Conservation (phyloP, 2,888 invertebrate species). For the Drosophila dives region DNA sequence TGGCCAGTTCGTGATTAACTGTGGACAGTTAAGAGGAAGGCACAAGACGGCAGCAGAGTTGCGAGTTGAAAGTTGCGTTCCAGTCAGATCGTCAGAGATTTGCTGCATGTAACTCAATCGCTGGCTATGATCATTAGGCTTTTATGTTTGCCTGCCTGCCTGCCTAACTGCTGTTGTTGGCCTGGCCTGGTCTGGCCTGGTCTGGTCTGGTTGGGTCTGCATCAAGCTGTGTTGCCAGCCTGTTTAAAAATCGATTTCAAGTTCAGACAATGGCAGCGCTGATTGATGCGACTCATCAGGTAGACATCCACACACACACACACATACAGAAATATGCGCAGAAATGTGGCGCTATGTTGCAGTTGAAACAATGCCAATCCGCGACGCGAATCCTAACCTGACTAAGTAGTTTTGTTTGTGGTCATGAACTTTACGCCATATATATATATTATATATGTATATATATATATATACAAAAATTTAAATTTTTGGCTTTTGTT, state of each 20-base stretch:
- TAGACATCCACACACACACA: constrained; percentile 9
- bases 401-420: constrained; percentile 61
- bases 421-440: constrained; percentile 58
- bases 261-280: constrained; percentile 73
- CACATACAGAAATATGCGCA: constrained; percentile 3
- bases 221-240: constrained; percentile 31
- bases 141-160: constrained; percentile 65
- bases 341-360: constrained; percentile 53
- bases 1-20: constrained; percentile 73
- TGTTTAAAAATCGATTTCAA: constrained; percentile 76
- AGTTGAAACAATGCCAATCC: constrained; percentile 64
- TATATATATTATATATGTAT: not conserved
- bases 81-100: constrained; percentile 63
- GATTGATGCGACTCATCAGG: constrained; percentile 74
- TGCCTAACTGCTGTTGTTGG: constrained; percentile 23
- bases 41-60: constrained; percentile 10
- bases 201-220: constrained; percentile 3
- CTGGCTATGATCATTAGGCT: constrained; percentile 79
- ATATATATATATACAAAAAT: constrained; percentile 25
- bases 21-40: constrained; percentile 66
- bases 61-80: constrained; percentile 22
- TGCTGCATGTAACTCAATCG: constrained; percentile 79
- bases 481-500: constrained; percentile 45
- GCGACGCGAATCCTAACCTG: constrained; percentile 35
- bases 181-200: not conserved